Base-by-base conservation (phyloP, 2,797 vertebrate genomes). In the Paguma larvata region DNA sequence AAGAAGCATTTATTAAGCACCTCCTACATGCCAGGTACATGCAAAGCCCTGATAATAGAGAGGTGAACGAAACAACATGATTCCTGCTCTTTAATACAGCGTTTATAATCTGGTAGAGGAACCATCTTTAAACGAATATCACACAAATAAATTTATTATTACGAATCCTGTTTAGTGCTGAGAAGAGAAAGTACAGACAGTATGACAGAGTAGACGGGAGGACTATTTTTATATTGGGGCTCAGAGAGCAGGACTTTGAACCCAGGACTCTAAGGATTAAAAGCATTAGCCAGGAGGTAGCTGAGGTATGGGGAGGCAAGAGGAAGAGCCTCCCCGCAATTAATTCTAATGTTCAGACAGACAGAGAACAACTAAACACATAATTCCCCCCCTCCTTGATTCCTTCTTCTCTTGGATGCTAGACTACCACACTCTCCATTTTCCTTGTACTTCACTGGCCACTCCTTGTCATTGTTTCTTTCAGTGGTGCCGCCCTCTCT, bases 391-490 rank as follows among this genome's bases (percentile, higher is more conserved):
- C 41, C 25, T 3, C 16, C 16, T 51, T 62, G 83, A 70, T 46
- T 44, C 44, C 32, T 9, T 48, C n/a, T 14, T 62, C 67, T 67
- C n/a, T 80, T 44, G 70, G 32, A n/a, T 12, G 18, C 51, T 75
- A 18, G 15, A 18, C 6, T 5, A 1, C 48, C 12, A 4, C 0
- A 2, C 19, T 67, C 51, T n/a, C 56, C 1, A 5, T 38, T 84
- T 67, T 63, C 70, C 32, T 51, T 62, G 46, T 30, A 19, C 30
- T 27, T 67, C 83, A 65, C 41, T 56, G 15, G 3, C 46, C 8
- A 23, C 56, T 72, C 56, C 16, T 87, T 85, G n/a, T 18, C 19
- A 19, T 15, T 19, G 11, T 84, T 78, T 46, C 25, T 83, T 27
- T 85, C 16, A 21, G 18, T 48, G 21, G 13, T 15, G 85, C 53